Evolutionary conservation across 2,888 invertebrate species (phyloP), one percentile per base, ranked within the genome.

Genomic region (Latheticus oryzae): DNA sequence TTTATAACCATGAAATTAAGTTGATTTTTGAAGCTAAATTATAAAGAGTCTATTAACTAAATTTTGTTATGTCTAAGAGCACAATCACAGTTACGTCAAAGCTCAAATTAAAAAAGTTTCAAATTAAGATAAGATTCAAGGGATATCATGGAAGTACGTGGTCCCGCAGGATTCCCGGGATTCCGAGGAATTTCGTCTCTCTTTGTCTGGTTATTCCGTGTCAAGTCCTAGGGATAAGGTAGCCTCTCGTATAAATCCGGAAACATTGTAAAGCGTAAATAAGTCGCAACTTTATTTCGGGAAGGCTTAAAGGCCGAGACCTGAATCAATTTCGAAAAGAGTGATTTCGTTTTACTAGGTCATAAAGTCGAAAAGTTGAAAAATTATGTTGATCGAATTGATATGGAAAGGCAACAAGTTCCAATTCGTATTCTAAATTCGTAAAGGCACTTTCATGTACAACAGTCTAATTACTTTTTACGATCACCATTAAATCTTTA

Each of bases 231-330:
- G 28, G 37, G 38, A 50, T 28, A 51, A 26, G 13, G 33, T 5
- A 9, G 7, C 7, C 33, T 13, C 17, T 33, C 47, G 11, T 8
- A 17, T 32, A 45, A 30, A 30, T n/a, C 48, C 28, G 19, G 37
- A 37, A 37, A 51, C 51, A 51, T 51, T 51, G 50, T 26, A 24
- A 30, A 35, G 32, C 33, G 48, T 48, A 48, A 48, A 48, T 48
- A 51, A 51, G 51, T 40, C 38, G 32, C 19, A n/a, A 1, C 23
- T 5, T 45, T 45, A 16, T 17, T 12, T 30, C 13, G 19, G 9
- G n/a, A 19, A 21, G 21, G 23, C 7, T 17, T 47, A 12, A 15
- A 48, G 48, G 24, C 30, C 28, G 19, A 5, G 13, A 40, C 40
- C 24, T 13, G 9, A 40, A 40, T 40, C 28, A 38, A 21, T 48